A percentile compares a stretch with the other conserved stretches of the same genome.
Conservation (phyloP, 2,888 invertebrate species). For the Sisyra nigra region DNA sequence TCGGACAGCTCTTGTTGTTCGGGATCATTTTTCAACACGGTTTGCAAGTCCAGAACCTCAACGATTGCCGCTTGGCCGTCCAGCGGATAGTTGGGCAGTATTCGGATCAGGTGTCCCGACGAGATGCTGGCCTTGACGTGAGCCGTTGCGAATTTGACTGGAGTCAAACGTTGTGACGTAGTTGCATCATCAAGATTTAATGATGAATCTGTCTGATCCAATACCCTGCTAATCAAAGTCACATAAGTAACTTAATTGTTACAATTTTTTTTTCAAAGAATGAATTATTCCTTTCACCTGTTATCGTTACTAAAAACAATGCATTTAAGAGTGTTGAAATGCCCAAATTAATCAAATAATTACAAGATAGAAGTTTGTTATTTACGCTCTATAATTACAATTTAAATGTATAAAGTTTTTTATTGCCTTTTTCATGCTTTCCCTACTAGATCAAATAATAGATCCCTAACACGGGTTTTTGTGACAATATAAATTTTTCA, state of each 20-base stretch:
- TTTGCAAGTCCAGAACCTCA: conserved; percentile 49
- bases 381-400: too few relatives aligned
- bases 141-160: conserved; percentile 68
- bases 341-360: too few relatives aligned
- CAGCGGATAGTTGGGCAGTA: conserved; percentile 60
- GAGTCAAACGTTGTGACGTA: conserved; percentile 56
- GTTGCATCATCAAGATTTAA: conserved; percentile 39
- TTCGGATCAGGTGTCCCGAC: conserved; percentile 57
- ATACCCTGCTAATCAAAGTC: conserved; percentile 12
- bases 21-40: conserved; percentile 36
- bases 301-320: too few relatives aligned
- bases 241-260: neutral
- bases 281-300: neutral
- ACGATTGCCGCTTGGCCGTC: conserved; percentile 67
- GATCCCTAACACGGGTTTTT: too few relatives aligned
- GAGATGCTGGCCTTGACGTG: conserved; percentile 48
- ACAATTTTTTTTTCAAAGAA: neutral
- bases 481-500: too few relatives aligned
- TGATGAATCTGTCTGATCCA: conserved; percentile 35
- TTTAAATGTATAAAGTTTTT: too few relatives aligned
- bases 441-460: too few relatives aligned
- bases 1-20: conserved; percentile 44
- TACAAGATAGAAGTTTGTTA: too few relatives aligned
- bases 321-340: too few relatives aligned
- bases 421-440: too few relatives aligned